Conservation (phyloP, 2,888 invertebrate species). For the Sinopyrophorus schimmeli region DNA sequence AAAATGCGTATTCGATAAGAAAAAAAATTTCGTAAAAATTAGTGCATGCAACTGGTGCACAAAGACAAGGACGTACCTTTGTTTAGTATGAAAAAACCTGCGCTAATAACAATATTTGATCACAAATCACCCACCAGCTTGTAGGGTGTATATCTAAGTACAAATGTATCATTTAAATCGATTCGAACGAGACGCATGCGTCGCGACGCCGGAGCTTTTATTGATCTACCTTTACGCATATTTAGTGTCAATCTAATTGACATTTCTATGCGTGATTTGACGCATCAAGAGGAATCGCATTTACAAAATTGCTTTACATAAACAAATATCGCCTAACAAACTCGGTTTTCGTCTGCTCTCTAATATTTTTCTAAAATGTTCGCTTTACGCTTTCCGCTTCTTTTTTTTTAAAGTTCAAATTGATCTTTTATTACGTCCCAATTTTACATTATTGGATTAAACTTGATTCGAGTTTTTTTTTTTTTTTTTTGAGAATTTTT, state of each 20-base stretch:
- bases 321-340: neutral
- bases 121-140: conserved; percentile 42
- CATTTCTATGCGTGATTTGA: conserved; percentile 15
- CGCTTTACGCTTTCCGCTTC: too few species aligned
- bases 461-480: too few species aligned
- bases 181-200: conserved; percentile 44
- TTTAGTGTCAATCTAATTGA: conserved; percentile 21
- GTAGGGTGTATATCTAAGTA: conserved; percentile 44
- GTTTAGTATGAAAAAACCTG: conserved; percentile 21
- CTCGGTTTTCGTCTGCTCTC: neutral
- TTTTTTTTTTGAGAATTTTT: too few species aligned
- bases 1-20: too few species aligned
- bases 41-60: conserved; percentile 3
- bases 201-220: conserved; percentile 39
- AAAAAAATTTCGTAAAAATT: too few species aligned
- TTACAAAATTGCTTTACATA: neutral
- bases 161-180: conserved; percentile 44
- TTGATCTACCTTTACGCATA: conserved; percentile 36
- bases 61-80: conserved; percentile 31
- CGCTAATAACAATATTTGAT: conserved; percentile 37
- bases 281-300: conserved; percentile 3
- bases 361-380: too few species aligned
- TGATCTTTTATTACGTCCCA: too few species aligned
- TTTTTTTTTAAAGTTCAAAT: too few species aligned
- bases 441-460: too few species aligned